Evolutionary conservation across 2,113 vertebrate species (phyloP), one percentile per base, ranked within the genome.

Genomic region (Calonectris borealis): DNA sequence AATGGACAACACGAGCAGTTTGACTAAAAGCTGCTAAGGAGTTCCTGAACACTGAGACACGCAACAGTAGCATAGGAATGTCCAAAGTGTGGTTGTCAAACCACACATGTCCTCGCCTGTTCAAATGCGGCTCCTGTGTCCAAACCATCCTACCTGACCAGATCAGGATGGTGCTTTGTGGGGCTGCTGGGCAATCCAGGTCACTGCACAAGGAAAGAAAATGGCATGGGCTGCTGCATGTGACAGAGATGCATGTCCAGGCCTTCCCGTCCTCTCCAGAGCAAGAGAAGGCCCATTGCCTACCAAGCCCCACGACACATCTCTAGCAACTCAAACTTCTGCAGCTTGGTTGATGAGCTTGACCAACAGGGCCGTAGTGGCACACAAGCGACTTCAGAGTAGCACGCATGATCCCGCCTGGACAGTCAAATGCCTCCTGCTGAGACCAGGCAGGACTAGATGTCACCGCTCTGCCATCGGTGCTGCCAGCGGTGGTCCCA

Each of bases 91-190:
- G 7, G 26, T 57, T 91, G 26, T 71, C 65, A 61, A 91, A 71
- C 25, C 31, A 57, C 55, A 42, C 3, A 12, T 2, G 0, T 40
- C 29, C 25, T 44, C 2, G 0, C 7, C 68, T 64, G 24, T 48
- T 55, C 60, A 85, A 71, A 55, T 57, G 55, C 1, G 2, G 44
- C 21, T 78, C 18, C n/a, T 20, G 21, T 42, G 25, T 54, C 20
- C 60, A 85, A 65, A 60, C 10, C 31, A 49, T 32, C 20, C 65
- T 60, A 27, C 15, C 19, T 64, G 38, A 69, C 13, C n/a, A 64
- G 40, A 78, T 21, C n/a, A 64, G 49, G 34, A 61, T 16, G 55
- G 31, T 22, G 46, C 8, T 87, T 60, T 40, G 44, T 26, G 29
- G 38, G 27, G 4, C 32, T 77, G 18, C 66, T 44, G 27, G 13